These are phyloP conservation scores for Brachyopa scutellaris DNA, from an alignment of 2,888 invertebrate genomes.

Conservation along the genomic window DNA sequence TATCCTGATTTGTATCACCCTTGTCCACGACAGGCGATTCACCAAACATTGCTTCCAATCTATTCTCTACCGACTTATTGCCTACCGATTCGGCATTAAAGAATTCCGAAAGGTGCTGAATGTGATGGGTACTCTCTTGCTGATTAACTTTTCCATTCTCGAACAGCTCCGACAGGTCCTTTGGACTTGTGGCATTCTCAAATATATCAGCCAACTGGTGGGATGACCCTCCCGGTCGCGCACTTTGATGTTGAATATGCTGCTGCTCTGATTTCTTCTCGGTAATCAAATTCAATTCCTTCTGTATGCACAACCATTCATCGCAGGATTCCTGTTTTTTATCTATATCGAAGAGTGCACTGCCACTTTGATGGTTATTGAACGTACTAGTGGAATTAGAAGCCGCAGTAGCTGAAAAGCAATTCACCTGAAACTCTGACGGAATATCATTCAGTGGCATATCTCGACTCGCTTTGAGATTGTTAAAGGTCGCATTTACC, in stretches of 20 bases:
- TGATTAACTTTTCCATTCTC: conserved; percentile 74
- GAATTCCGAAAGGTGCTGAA: conserved; percentile 78
- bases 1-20: conserved; percentile 75
- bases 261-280: conserved; percentile 74
- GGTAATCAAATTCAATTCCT: conserved; percentile 84
- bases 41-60: conserved; percentile 81
- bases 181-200: conserved; percentile 79
- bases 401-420: conserved; percentile 58
- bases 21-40: conserved; percentile 80
- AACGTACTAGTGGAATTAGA: conserved; percentile 32
- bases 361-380: conserved; percentile 65
- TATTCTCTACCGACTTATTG: conserved; percentile 81
- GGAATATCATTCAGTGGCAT: conserved; percentile 50
- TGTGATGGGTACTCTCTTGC: conserved; percentile 71
- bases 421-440: conserved; percentile 58
- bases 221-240: conserved; percentile 38
- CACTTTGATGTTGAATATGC: conserved; percentile 71
- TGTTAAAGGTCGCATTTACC: conserved; percentile 56
- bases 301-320: conserved; percentile 87
- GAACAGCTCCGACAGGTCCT: conserved; percentile 75
- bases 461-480: conserved; percentile 50
- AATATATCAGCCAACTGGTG: conserved; percentile 79
- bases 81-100: conserved; percentile 78
- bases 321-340: conserved; percentile 83
- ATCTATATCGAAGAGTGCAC: conserved; percentile 58